phyloP scores from a whole-genome alignment of 1,140 invertebrate species.

The Rhyzopertha dominica region DNA sequence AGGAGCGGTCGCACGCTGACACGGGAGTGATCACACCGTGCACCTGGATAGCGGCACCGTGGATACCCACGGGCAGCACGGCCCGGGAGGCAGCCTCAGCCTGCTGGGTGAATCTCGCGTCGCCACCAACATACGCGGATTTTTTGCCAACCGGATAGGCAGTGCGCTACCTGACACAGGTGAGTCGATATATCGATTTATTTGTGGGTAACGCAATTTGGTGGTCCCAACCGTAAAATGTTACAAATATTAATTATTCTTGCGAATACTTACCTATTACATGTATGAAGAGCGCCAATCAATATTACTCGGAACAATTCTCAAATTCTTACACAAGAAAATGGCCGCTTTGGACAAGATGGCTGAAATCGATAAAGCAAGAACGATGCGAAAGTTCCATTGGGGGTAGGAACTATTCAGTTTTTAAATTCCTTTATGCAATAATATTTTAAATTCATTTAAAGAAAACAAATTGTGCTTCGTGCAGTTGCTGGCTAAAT shows the following conservation, averaged over 20 bases:
- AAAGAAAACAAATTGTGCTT: no score
- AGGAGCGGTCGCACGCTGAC: conserved; percentile 21
- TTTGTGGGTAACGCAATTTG: no score
- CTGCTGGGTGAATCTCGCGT: conserved; percentile 50
- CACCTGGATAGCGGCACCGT: conserved; percentile 37
- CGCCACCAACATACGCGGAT: conserved; percentile 54
- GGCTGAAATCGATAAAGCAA: conserved; percentile 37
- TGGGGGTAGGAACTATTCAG: no score
- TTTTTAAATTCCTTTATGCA: no score
- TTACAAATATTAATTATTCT: no score
- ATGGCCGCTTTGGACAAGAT: conserved; percentile 31
- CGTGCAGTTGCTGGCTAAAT: background rate
- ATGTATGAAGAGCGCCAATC: no score
- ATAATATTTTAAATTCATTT: no score
- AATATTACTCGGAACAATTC: background rate
- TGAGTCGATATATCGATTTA: conserved; percentile 38
- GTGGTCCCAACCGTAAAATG: no score
- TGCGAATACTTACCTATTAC: no score
- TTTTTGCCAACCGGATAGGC: conserved; percentile 51
- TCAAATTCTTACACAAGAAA: conserved; percentile 12
- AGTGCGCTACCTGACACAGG: conserved; percentile 55
- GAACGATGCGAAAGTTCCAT: no score
- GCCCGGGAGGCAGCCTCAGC: conserved; percentile 48
- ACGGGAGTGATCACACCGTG: conserved; percentile 28
- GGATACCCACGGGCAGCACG: conserved; percentile 36